Evolutionary conservation across 2,113 vertebrate genomes (phyloP), one percentile per base, ranked within the genome.

Genomic region (Engystomops pustulosus): DNA sequence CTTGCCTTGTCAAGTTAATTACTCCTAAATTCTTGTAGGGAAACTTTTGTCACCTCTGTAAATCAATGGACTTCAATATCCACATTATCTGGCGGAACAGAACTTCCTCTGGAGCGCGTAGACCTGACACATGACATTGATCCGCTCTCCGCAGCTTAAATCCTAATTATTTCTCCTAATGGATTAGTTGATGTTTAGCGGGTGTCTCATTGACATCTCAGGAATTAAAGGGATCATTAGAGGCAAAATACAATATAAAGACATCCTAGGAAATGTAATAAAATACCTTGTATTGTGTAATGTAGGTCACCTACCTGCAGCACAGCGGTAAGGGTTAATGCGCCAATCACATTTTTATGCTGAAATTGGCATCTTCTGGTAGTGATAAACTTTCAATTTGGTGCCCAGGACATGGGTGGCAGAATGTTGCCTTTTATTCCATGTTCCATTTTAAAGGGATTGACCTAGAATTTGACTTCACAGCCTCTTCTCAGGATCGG

Each of bases 121-220:
- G n/a, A n/a, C n/a, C 23, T 45, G 12, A 72, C 69, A 72, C n/a
- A 15, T 44, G n/a, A 44, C 69, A 72, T 72, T 47, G 38, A 72
- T 72, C 41, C 7, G 6, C 41, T 47, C 32, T 17, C 44, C 20
- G 44, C 71, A 27, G 71, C 30, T 25, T 45, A 49, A 45, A 47
- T 74, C 44, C 71, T 45, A 74, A 45, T 49, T 45, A 74, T 74
- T 74, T 49, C 71, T 49, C 25, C 17, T n/a, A 45, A 74, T n/a
- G 23, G 71, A 74, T 74, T 49, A 27, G 23, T 32, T 74, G 44
- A 44, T 44, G 32, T 74, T 49, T 18, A 27, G 11, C 71, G 23
- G 71, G 25, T 23, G 34, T 23, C 20, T 41, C 68, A 44, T n/a
- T 32, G 36, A 44, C 36, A 70, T 12, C 11, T 70, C 15, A 70